phyloP scores from a whole-genome alignment of 2,797 vertebrate genomes.

The Sebastes itinus region DNA sequence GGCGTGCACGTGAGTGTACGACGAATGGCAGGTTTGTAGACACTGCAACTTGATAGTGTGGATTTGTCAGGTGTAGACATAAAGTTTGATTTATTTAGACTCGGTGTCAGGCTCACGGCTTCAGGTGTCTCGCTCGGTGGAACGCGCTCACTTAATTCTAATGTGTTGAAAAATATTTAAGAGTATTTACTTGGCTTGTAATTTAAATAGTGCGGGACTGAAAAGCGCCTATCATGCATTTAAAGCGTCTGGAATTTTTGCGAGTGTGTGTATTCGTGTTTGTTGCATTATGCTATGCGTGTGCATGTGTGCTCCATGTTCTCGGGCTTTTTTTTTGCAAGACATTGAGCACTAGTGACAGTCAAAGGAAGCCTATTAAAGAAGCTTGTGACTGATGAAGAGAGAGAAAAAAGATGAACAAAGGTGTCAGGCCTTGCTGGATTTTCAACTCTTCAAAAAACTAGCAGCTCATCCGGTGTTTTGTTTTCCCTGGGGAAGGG shows the following conservation, averaged over 20 bases:
- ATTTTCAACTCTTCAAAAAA: slow-evolving; percentile 64
- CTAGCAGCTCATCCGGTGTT: slow-evolving; percentile 65
- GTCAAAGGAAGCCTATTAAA: slow-evolving; percentile 63
- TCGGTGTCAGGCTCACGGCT: slow-evolving; percentile 44
- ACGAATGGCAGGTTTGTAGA: slow-evolving; percentile 45
- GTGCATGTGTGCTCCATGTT: slow-evolving; percentile 11
- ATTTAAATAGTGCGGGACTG: slow-evolving; percentile 33
- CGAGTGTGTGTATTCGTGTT: neutral
- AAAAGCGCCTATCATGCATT: slow-evolving; percentile 24
- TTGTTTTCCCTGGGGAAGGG: slow-evolving; percentile 63
- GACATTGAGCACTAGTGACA: slow-evolving; percentile 58
- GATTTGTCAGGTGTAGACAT: slow-evolving; percentile 69
- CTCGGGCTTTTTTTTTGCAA: slow-evolving; percentile 10
- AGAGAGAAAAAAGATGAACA: slow-evolving; percentile 48
- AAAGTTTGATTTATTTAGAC: slow-evolving; percentile 77
- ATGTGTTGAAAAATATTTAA: slow-evolving; percentile 60
- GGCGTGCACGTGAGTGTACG: slow-evolving; percentile 7
- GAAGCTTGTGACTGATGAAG: slow-evolving; percentile 61
- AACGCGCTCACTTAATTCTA: slow-evolving; percentile 55
- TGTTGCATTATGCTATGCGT: neutral
- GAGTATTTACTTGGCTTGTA: slow-evolving; percentile 54
- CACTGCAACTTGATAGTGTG: slow-evolving; percentile 59
- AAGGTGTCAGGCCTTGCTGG: slow-evolving; percentile 67
- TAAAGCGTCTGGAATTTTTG: slow-evolving; percentile 28
- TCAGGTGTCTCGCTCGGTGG: slow-evolving; percentile 56